These are phyloP conservation scores for Netta rufina DNA, from an alignment of 2,797 vertebrate species.

Conservation along the genomic window DNA sequence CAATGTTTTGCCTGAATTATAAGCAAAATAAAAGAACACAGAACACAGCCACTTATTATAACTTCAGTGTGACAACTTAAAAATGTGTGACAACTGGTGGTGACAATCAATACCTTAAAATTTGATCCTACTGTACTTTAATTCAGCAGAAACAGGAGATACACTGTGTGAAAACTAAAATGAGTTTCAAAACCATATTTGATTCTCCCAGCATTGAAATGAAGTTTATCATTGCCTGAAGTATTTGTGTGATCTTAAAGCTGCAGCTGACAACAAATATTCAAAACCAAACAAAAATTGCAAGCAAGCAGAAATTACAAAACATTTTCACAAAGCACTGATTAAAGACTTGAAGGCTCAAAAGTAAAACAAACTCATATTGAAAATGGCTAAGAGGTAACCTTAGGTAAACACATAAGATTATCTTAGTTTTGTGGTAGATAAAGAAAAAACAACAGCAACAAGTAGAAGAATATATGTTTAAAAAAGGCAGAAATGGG, in stretches of 20 bases:
- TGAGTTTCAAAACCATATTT: neutral
- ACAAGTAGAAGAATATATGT: neutral
- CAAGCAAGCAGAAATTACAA: neutral
- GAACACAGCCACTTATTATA: neutral
- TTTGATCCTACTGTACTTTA: neutral
- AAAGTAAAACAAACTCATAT: neutral
- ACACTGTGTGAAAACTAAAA: neutral
- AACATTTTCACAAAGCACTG: neutral
- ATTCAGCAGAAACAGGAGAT: neutral
- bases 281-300: neutral
- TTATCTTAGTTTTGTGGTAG: fast-evolving
- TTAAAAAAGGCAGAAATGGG: neutral
- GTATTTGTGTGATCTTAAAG: neutral
- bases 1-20: neutral
- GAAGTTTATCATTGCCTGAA: neutral
- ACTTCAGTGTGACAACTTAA: neutral
- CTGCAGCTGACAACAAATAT: neutral
- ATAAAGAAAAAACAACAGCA: neutral
- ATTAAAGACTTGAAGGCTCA: neutral
- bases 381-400: neutral
- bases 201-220: neutral
- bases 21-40: neutral
- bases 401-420: neutral
- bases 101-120: neutral
- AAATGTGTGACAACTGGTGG: neutral